Conservation (phyloP, 1,140 invertebrate species). For the Eumaeus atala region DNA sequence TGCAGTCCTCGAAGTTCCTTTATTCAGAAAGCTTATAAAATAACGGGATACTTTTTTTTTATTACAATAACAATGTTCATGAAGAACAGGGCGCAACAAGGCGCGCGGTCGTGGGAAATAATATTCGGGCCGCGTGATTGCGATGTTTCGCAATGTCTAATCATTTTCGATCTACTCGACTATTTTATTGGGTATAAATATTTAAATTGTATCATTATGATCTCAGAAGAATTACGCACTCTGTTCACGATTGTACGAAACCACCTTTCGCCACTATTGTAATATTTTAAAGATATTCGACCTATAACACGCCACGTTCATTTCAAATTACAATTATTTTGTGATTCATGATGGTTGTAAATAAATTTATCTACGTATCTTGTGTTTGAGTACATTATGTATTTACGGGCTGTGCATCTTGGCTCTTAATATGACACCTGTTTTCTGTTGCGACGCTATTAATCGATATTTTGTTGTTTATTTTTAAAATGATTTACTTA, state of each 20-base stretch:
- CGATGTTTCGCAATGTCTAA: conserved; percentile 53
- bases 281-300: neutral
- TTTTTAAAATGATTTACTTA: too few relatives aligned
- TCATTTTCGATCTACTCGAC: conserved; percentile 39
- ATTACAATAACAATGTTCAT: conserved; percentile 71
- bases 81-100: conserved; percentile 53
- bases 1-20: conserved; percentile 45
- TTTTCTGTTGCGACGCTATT: too few relatives aligned
- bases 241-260: neutral
- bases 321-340: conserved; percentile 9
- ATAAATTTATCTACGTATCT: neutral
- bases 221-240: conserved; percentile 4
- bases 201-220: conserved; percentile 21
- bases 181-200: conserved; percentile 31
- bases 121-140: conserved; percentile 28
- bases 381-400: too few relatives aligned
- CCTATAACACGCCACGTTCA: neutral
- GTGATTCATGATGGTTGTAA: conserved; percentile 13
- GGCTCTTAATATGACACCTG: too few relatives aligned
- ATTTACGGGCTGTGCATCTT: too few relatives aligned
- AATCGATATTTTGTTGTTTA: too few relatives aligned
- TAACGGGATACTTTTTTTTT: conserved; percentile 72
- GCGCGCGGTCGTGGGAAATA: conserved; percentile 57
- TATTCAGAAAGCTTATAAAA: conserved; percentile 69
- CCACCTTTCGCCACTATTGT: conserved; percentile 8